A percentile compares a stretch with the other conserved stretches of the same genome.
Conservation (phyloP, 2,797 vertebrate species). For the Agapornis canus region DNA sequence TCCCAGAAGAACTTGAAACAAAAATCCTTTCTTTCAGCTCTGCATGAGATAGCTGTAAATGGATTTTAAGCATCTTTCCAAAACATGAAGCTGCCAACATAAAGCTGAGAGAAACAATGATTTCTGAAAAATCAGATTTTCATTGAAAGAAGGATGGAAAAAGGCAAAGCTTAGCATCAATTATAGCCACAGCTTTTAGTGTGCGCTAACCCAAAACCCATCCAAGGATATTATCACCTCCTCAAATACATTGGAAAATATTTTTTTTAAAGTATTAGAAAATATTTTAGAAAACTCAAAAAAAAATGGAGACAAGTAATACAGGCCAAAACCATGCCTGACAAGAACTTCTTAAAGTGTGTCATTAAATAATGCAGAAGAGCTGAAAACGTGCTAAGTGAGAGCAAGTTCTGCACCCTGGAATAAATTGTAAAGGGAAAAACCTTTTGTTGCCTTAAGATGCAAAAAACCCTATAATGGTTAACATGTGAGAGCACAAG, state of each 20-base stretch:
- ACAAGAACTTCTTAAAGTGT: neutral
- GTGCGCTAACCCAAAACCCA: neutral
- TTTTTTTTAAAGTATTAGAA: neutral
- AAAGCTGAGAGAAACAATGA: neutral
- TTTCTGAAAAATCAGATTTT: neutral
- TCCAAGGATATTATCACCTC: neutral
- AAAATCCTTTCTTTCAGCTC: conserved; percentile 14
- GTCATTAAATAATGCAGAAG: neutral
- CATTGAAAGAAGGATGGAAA: neutral
- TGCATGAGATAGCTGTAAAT: neutral
- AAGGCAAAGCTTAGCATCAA: neutral
- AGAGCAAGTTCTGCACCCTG: neutral
- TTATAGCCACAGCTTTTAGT: neutral
- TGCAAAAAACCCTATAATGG: neutral
- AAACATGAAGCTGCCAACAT: neutral
- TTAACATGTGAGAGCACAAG: neutral
- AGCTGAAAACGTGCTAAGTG: neutral
- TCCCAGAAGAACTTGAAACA: conserved; percentile 2
- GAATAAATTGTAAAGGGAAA: neutral
- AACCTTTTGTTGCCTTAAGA: neutral
- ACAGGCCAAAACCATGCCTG: neutral
- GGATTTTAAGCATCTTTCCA: neutral
- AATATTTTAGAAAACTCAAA: neutral
- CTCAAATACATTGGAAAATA: neutral
- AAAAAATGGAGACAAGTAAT: neutral